Conservation (phyloP, 2,797 vertebrate genomes). For the Spinibarbus caldwelli region DNA sequence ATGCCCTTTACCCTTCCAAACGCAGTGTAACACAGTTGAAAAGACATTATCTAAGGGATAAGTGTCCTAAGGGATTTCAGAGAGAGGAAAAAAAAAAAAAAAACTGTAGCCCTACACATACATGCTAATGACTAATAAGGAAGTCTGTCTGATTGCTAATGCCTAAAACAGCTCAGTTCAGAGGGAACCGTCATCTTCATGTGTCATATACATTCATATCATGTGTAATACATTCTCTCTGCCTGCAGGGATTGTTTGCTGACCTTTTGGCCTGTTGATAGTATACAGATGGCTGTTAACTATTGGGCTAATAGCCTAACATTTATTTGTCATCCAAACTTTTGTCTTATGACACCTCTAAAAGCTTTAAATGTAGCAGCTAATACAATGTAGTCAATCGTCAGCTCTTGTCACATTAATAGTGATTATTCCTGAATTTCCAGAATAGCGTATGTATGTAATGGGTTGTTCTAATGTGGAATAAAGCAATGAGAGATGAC, state of each 20-base stretch:
- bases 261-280: background rate
- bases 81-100: background rate
- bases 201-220: background rate
- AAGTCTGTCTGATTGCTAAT: background rate
- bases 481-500: background rate
- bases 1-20: background rate
- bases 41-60: background rate
- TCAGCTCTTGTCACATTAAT: background rate
- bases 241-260: background rate
- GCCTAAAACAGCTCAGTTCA: background rate
- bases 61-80: background rate
- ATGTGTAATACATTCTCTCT: background rate
- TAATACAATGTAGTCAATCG: background rate
- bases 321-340: background rate
- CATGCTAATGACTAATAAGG: slow-evolving; percentile 12
- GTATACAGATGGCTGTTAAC: background rate
- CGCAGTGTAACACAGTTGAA: background rate
- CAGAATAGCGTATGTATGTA: background rate
- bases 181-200: background rate
- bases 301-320: background rate
- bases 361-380: background rate
- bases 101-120: background rate
- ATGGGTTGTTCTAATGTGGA: background rate
- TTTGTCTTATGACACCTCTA: background rate
- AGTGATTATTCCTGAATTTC: background rate